A percentile compares a stretch with the other conserved stretches of the same genome.
phyloP scores from a whole-genome alignment of 1,140 invertebrate genomes.

The Ceratosolen solmsi region DNA sequence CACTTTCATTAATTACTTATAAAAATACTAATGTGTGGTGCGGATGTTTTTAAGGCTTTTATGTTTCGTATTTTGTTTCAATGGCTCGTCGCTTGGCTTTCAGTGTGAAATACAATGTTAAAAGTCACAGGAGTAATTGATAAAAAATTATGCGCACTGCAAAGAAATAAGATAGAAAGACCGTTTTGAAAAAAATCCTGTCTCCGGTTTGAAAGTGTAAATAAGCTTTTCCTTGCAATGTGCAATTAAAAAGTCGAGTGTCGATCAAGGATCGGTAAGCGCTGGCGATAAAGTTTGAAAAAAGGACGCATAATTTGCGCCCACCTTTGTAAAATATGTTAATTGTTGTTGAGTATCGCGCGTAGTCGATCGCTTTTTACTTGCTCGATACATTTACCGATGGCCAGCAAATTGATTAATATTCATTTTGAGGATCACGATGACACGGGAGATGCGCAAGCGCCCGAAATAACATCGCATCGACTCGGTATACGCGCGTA shows the following conservation, averaged over 20 bases:
- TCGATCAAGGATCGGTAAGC: background rate
- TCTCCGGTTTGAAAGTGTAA: background rate
- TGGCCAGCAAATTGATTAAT: slow-evolving; percentile 62
- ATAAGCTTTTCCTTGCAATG: background rate
- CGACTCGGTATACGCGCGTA: background rate
- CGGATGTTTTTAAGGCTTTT: too few species aligned
- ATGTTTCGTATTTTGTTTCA: too few species aligned
- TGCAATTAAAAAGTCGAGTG: background rate
- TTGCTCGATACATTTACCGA: slow-evolving; percentile 56
- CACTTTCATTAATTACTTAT: too few species aligned
- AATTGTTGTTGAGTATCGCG: background rate
- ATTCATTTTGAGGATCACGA: slow-evolving; percentile 56
- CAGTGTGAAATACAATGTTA: background rate
- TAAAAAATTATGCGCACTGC: background rate
- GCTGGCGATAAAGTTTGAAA: background rate
- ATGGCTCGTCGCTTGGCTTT: background rate
- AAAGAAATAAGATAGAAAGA: background rate
- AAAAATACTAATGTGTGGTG: too few species aligned
- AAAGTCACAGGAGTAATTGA: background rate
- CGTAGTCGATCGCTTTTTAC: slow-evolving; percentile 52
- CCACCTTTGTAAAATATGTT: slow-evolving; percentile 1
- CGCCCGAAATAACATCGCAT: slow-evolving; percentile 52
- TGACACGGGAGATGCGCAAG: slow-evolving; percentile 49
- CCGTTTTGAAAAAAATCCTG: too few species aligned
- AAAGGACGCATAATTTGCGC: background rate